Percentiles rank a stretch among this genome's conserved stretches.
These are phyloP conservation scores for Oreohelix idahoensis DNA, from an alignment of 1,140 invertebrate genomes.

Conservation along the genomic window DNA sequence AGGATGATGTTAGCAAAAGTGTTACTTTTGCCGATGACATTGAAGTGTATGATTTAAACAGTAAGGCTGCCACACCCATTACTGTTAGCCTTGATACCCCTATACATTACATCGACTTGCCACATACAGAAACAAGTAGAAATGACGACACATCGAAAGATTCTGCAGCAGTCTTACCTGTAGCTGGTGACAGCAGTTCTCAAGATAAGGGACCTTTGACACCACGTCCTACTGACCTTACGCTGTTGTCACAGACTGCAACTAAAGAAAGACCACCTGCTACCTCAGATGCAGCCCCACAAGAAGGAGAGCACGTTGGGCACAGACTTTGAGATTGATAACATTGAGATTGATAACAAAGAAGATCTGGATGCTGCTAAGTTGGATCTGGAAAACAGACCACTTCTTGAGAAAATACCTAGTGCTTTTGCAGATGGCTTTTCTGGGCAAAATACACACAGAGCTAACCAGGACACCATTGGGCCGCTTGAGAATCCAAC, in stretches of 20 bases:
- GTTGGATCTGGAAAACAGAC: background rate
- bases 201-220: background rate
- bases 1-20: constrained; percentile 16
- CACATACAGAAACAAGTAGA: background rate
- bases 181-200: background rate
- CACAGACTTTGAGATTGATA: constrained; percentile 25
- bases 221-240: background rate
- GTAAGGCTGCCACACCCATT: background rate
- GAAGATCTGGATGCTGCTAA: background rate
- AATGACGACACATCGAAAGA: background rate
- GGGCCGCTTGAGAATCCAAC: constrained; percentile 26
- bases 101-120: background rate
- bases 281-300: background rate
- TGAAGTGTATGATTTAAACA: constrained; percentile 17
- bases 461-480: constrained; percentile 26
- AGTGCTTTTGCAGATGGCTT: background rate
- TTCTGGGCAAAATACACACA: constrained; percentile 1
- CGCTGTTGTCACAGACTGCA: background rate
- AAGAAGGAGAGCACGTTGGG: constrained; percentile 16
- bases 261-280: background rate
- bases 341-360: constrained; percentile 12
- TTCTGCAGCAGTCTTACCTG: constrained; percentile 4
- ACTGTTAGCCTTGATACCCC: constrained; percentile 23
- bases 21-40: constrained; percentile 27
- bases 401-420: constrained; percentile 5